Base-by-base conservation (phyloP, 2,113 vertebrate genomes). In the Talpa occidentalis region DNA sequence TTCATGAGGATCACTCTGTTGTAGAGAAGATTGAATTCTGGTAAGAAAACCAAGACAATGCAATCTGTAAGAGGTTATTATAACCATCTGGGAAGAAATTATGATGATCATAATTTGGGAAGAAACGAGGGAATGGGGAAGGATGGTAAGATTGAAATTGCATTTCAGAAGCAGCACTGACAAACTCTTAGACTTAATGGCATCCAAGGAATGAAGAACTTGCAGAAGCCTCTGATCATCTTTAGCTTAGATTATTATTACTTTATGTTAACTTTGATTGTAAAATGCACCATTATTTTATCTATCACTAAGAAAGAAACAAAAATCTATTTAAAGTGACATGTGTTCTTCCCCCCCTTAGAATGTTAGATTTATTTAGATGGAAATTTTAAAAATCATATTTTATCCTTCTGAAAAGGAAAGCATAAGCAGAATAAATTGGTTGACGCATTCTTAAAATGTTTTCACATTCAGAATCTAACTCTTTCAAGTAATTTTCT, bases 341-440 rank as follows among this genome's bases (percentile, higher is more conserved):
- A 72, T 40, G 44, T 35, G 93, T 88, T 90, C 40, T 67, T 77
- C 81, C 59, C 81, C 59, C 56, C 37, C 42, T 88, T 69, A 91
- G 62, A 85, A 74, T 30, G 88, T 82, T 70, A 74, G 54, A 84
- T 83, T 70, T 84, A 74, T 78, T 83, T 81, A 93, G 66, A 64
- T 40, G 90, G 28, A 73, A 42, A 60, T 42, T 74, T 81, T 93
- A 70, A 47, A 93, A 90, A 77, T 67, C 22, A 72, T 74, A 70
- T 62, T 95, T 85, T 24, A 89, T 4, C 62, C 73, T 67, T 88
- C 37, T 52, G 62, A 52, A 78, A 94, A 90, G 64, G 60, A 84
- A 92, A 91, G 76, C 9, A 8, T 62, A 77, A 94, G 26, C 86
- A 93, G 95, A 88, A 79, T 70, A 77, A 90, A 88, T 90, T 77